Conservation (phyloP, 64 coral and sea anemone species). For the Montipora foliosa region DNA sequence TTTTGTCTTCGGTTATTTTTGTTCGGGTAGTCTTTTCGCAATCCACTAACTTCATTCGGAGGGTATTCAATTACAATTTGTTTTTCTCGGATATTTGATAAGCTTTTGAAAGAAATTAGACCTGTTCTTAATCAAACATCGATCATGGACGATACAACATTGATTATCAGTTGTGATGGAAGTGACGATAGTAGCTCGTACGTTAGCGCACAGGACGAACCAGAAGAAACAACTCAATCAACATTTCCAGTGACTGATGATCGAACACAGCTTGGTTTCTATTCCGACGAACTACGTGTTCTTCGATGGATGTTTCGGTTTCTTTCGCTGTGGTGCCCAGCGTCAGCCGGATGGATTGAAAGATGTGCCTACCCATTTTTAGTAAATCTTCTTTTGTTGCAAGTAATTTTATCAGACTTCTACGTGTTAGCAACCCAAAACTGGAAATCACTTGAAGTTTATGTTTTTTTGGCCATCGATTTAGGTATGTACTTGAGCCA, state of each 20-base stretch:
- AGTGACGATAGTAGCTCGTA: background rate
- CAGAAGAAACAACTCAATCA: background rate
- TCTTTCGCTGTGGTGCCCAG: conserved; percentile 80
- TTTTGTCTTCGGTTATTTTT: too few relatives aligned
- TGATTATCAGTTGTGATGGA: background rate
- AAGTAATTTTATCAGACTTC: conserved; percentile 42
- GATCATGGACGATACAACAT: too few relatives aligned
- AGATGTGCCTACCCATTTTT: conserved; percentile 55
- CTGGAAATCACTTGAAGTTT: conserved; percentile 72
- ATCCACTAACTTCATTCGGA: too few relatives aligned
- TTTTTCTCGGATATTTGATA: too few relatives aligned
- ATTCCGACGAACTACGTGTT: conserved; percentile 35
- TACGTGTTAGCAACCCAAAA: background rate
- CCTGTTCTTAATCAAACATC: too few relatives aligned
- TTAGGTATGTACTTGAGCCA: conserved; percentile 76
- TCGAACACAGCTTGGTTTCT: conserved; percentile 20
- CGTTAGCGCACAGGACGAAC: conserved; percentile 7
- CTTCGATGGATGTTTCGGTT: conserved; percentile 60
- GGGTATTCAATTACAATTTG: too few relatives aligned
- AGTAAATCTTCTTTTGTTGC: conserved; percentile 58
- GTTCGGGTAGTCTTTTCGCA: too few relatives aligned
- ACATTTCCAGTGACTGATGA: background rate
- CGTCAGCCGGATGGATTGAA: conserved; percentile 45
- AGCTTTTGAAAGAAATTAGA: too few relatives aligned
- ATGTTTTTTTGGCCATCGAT: conserved; percentile 76